A percentile compares a stretch with the other conserved stretches of the same genome.
Conservation (phyloP, 2,888 invertebrate species). For the Tachina fera region DNA sequence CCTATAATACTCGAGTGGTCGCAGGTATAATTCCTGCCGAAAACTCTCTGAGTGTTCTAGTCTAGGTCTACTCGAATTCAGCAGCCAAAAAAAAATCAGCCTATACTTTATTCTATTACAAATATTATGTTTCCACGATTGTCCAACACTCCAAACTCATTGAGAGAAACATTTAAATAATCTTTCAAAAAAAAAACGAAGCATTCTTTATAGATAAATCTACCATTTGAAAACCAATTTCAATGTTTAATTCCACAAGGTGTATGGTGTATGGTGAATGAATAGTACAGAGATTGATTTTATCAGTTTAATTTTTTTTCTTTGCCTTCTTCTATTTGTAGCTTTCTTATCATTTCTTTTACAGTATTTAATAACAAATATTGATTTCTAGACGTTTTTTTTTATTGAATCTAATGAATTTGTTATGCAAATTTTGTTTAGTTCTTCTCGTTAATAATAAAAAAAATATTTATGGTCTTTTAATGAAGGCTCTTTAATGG, state of each 20-base stretch:
- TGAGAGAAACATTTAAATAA: conserved; percentile 18
- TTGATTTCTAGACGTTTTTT: conserved; percentile 39
- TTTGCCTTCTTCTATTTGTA: background rate
- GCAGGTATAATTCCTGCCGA: no score
- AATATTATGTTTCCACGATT: background rate
- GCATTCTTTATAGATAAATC: conserved; percentile 16
- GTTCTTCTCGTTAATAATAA: background rate
- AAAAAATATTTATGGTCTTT: conserved; percentile 20
- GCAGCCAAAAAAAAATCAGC: background rate
- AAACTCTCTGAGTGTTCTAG: no score
- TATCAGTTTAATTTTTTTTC: conserved; percentile 11
- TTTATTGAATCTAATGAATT: conserved; percentile 61
- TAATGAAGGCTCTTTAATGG: conserved; percentile 23
- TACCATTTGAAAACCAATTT: conserved; percentile 38
- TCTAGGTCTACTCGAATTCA: background rate
- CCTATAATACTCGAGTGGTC: no score
- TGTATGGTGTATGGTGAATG: conserved; percentile 18
- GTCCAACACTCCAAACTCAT: conserved; percentile 17
- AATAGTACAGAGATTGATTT: conserved; percentile 8
- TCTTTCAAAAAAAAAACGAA: background rate
- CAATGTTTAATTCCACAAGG: conserved; percentile 21
- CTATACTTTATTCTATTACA: background rate
- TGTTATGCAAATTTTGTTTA: conserved; percentile 50
- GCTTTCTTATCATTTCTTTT: background rate
- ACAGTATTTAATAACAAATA: conserved; percentile 41